Evolutionary conservation across 2,888 invertebrate species (phyloP).

Genomic region (Leptogaster cylindrica): DNA sequence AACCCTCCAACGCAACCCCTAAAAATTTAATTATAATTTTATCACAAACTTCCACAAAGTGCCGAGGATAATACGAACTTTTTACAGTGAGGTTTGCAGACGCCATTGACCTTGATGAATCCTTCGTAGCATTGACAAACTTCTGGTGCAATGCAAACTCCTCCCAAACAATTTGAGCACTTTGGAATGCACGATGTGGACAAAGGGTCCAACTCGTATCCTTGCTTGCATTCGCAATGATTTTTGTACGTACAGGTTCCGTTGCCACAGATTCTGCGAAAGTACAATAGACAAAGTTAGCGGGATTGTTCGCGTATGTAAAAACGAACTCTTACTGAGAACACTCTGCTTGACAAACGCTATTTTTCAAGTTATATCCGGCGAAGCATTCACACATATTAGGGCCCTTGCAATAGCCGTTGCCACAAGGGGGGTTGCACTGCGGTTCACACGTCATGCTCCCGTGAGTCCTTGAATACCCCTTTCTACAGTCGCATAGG

Average conservation of each 20-base stretch:
- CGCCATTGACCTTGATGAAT: slow-evolving; percentile 49
- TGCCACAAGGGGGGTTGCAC: slow-evolving; percentile 60
- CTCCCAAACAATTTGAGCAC: slow-evolving; percentile 56
- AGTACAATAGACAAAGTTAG: neutral
- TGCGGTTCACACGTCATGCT: slow-evolving; percentile 64
- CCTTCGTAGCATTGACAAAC: slow-evolving; percentile 63
- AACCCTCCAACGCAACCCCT: slow-evolving; percentile 52
- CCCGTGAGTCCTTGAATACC: slow-evolving; percentile 55
- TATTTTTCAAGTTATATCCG: slow-evolving; percentile 50
- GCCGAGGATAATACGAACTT: too few relatives aligned
- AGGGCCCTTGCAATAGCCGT: slow-evolving; percentile 63
- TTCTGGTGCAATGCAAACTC: slow-evolving; percentile 58
- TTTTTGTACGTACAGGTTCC: slow-evolving; percentile 63
- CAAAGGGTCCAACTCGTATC: slow-evolving; percentile 27
- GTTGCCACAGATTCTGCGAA: slow-evolving; percentile 54
- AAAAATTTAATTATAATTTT: neutral
- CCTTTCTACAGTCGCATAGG: slow-evolving; percentile 58
- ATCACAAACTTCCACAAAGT: too few relatives aligned
- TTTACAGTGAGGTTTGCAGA: neutral
- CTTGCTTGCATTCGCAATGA: slow-evolving; percentile 62
- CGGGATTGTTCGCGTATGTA: too few relatives aligned
- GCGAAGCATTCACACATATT: slow-evolving; percentile 63
- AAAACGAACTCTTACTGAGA: too few relatives aligned
- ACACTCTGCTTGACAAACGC: slow-evolving; percentile 59
- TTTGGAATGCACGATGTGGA: slow-evolving; percentile 54